Conservation (phyloP, 53 echinoderm and acorn worm genomes). For the Astropecten irregularis region DNA sequence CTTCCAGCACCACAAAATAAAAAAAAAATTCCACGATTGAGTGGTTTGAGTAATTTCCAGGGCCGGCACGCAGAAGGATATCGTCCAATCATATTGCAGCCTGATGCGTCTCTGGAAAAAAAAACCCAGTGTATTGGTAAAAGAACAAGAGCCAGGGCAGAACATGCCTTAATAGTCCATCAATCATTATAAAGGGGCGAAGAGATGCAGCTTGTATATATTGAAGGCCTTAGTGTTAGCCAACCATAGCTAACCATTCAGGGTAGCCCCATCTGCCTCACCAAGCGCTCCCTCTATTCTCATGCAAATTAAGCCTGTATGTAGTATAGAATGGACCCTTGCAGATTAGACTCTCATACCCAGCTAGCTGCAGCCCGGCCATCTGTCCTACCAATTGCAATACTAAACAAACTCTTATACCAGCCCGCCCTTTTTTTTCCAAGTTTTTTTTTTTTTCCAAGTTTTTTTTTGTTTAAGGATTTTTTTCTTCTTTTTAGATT, state of each 20-base stretch:
- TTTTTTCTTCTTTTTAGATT: neutral
- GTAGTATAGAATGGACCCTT: constrained; percentile 21
- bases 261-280: constrained; percentile 37
- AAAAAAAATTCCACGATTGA: constrained; percentile 18
- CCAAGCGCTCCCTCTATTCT: constrained; percentile 42
- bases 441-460: neutral
- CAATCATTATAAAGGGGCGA: constrained; percentile 33
- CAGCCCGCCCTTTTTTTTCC: neutral
- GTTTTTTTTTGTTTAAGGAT: neutral
- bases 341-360: constrained; percentile 36
- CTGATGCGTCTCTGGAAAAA: neutral
- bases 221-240: constrained; percentile 45
- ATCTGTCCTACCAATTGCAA: constrained; percentile 55
- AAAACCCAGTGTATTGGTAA: neutral
- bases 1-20: neutral
- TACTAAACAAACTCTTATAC: constrained; percentile 45
- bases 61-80: neutral
- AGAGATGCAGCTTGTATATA: constrained; percentile 4
- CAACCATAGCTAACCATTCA: constrained; percentile 51
- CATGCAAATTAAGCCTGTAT: constrained; percentile 54
- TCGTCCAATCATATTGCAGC: constrained; percentile 19
- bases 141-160: neutral
- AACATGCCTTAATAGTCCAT: constrained; percentile 16
- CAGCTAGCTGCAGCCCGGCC: constrained; percentile 23
- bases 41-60: constrained; percentile 23